A percentile compares a stretch with the other conserved stretches of the same genome.
These are phyloP conservation scores for Ceyx melanurus DNA, from an alignment of 2,113 vertebrate genomes.

Conservation along the genomic window DNA sequence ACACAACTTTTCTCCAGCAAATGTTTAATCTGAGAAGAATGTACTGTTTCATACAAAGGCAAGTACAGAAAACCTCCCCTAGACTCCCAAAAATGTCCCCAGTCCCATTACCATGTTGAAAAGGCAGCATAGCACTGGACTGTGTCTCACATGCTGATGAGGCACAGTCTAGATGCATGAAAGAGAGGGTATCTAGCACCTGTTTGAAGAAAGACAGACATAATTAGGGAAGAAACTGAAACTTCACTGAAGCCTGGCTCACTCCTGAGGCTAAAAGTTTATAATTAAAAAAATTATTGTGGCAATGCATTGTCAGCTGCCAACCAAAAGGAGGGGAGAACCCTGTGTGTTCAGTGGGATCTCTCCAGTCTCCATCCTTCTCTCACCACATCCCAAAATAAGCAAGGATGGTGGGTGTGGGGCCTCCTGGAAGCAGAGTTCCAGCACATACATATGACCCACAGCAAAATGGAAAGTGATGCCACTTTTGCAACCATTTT, in stretches of 20 bases:
- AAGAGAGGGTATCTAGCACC: background rate
- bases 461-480: background rate
- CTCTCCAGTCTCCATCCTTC: background rate
- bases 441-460: background rate
- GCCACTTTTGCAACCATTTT: background rate
- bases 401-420: background rate
- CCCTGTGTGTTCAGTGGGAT: background rate
- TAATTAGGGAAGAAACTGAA: constrained; percentile 1
- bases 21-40: constrained; percentile 22
- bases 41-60: background rate
- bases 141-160: background rate
- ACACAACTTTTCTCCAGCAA: background rate
- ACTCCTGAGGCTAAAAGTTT: background rate
- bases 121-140: background rate
- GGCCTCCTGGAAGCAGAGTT: background rate
- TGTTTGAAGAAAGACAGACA: constrained; percentile 14
- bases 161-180: background rate
- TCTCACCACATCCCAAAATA: background rate
- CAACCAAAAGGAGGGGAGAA: background rate
- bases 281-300: background rate
- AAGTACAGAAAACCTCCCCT: background rate
- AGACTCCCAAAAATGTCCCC: background rate
- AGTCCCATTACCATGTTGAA: background rate
- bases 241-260: background rate
- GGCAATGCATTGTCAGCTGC: background rate